phyloP scores from a whole-genome alignment of 2,113 vertebrate species.

The Vimba vimba region DNA sequence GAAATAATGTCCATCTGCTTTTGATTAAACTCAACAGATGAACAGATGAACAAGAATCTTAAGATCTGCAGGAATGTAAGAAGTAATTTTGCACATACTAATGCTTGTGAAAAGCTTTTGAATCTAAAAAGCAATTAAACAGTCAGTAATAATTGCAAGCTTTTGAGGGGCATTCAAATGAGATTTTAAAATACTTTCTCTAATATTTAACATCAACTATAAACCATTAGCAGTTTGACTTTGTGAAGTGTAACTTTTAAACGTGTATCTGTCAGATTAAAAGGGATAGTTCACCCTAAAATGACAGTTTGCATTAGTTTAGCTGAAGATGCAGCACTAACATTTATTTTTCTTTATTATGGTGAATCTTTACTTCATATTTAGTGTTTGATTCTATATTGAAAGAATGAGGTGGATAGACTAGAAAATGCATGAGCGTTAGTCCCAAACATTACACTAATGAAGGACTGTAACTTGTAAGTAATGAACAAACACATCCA shows the following conservation, averaged over 20 bases:
- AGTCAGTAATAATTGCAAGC: background rate
- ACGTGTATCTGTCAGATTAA: background rate
- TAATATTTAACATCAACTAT: background rate
- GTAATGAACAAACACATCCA: background rate
- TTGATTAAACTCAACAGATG: background rate
- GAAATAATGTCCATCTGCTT: background rate
- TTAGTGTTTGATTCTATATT: background rate
- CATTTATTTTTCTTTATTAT: background rate
- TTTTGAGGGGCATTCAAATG: background rate
- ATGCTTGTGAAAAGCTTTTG: background rate
- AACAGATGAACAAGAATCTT: background rate
- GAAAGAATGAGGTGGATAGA: background rate
- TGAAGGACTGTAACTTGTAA: background rate
- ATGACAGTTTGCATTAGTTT: background rate
- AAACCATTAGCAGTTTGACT: background rate
- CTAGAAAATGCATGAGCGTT: background rate
- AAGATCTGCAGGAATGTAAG: background rate
- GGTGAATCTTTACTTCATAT: background rate
- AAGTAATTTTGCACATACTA: background rate
- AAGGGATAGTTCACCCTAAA: background rate
- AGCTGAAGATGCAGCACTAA: background rate
- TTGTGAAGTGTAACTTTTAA: background rate
- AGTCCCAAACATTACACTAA: background rate
- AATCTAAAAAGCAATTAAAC: background rate
- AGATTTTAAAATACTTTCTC: slow-evolving; percentile 9